Percentiles rank a stretch among this genome's conserved stretches.
phyloP scores from a whole-genome alignment of 2,888 invertebrate species.

The Drosophila neutralis region DNA sequence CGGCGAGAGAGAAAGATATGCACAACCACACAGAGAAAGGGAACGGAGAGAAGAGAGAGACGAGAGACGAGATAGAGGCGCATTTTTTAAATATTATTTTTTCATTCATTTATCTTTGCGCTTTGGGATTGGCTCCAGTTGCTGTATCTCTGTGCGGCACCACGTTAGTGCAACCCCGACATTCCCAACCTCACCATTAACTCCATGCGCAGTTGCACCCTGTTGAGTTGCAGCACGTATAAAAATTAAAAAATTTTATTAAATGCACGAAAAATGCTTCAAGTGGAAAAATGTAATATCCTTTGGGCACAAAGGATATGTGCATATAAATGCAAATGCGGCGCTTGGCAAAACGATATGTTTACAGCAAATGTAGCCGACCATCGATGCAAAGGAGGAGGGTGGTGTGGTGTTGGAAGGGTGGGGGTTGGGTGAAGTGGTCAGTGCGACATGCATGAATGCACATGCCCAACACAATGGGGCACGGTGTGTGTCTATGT shows the following conservation, averaged over 20 bases:
- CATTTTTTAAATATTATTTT: background rate
- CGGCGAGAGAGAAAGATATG: background rate
- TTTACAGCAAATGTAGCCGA: conserved; percentile 20
- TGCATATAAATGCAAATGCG: conserved; percentile 69
- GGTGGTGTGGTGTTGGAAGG: background rate
- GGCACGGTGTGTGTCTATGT: background rate
- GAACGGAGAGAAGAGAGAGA: background rate
- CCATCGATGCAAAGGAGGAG: conserved; percentile 19
- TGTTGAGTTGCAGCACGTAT: conserved; percentile 53
- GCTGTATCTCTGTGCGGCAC: conserved; percentile 11
- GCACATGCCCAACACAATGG: conserved; percentile 27
- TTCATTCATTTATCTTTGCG: conserved; percentile 51
- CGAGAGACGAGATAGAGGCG: background rate
- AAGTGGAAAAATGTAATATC: conserved; percentile 81
- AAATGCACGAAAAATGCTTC: conserved; percentile 80
- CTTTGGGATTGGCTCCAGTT: conserved; percentile 46
- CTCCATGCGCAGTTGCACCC: background rate
- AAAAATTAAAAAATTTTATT: conserved; percentile 80
- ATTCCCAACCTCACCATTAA: background rate
- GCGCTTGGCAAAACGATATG: conserved; percentile 58
- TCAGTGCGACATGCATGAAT: conserved; percentile 57
- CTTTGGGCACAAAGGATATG: conserved; percentile 81
- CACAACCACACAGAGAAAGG: background rate
- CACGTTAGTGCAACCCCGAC: background rate
- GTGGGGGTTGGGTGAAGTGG: background rate